Conservation (phyloP, 2,113 vertebrate species). For the Campylomormyrus numenius region DNA sequence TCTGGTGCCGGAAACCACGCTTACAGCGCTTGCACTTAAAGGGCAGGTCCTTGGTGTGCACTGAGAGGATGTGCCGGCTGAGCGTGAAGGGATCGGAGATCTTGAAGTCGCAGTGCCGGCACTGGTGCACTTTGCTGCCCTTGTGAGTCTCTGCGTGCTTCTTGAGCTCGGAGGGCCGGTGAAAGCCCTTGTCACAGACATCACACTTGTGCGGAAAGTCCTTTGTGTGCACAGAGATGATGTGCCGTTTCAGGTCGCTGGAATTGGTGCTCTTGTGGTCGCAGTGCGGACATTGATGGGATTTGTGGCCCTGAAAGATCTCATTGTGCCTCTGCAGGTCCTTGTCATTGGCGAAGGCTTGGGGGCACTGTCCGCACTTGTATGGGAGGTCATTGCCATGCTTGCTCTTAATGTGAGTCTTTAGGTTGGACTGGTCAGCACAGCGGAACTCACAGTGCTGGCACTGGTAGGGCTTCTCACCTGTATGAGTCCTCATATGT, state of each 20-base stretch:
- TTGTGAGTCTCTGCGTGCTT: slow-evolving; percentile 94
- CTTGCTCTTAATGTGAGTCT: slow-evolving; percentile 98
- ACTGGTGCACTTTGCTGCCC: slow-evolving; percentile 95
- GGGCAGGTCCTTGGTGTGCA: slow-evolving; percentile 97
- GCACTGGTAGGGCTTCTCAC: slow-evolving; percentile 96
- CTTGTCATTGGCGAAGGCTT: slow-evolving; percentile 84
- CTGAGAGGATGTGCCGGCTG: slow-evolving; percentile 92
- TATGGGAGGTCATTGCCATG: slow-evolving; percentile 86
- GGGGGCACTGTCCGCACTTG: slow-evolving; percentile 94
- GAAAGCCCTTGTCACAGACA: slow-evolving; percentile 97
- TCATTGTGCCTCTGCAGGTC: slow-evolving; percentile 88
- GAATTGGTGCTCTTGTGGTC: slow-evolving; percentile 99
- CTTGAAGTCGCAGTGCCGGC: slow-evolving; percentile 97
- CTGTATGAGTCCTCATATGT: slow-evolving; percentile 98
- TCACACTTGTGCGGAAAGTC: slow-evolving; percentile 98
- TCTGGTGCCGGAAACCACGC: slow-evolving; percentile 87
- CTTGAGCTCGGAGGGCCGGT: slow-evolving; percentile 94
- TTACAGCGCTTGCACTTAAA: slow-evolving; percentile 98
- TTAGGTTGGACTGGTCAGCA: slow-evolving; percentile 95
- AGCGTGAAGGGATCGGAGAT: slow-evolving; percentile 94
- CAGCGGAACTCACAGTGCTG: slow-evolving; percentile 93
- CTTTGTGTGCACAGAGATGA: slow-evolving; percentile 98
- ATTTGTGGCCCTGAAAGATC: slow-evolving; percentile 94
- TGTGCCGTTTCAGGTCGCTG: slow-evolving; percentile 93
- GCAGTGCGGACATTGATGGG: slow-evolving; percentile 95